Conservation (phyloP, 2,113 vertebrate genomes). For the Aramus guarauna region DNA sequence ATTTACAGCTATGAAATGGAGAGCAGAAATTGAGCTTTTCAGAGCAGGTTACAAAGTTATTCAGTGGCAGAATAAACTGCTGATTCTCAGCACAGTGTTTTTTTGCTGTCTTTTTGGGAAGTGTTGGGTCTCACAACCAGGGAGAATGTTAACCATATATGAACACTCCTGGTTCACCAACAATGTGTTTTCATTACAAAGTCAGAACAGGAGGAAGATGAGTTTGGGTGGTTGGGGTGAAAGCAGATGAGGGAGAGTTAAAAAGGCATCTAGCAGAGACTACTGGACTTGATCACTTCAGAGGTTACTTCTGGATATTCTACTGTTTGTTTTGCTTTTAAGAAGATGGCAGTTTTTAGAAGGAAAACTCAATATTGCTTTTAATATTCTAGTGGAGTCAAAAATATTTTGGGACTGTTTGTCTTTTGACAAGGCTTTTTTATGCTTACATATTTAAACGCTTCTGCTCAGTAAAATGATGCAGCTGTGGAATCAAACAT, state of each 20-base stretch:
- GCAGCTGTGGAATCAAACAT: background rate
- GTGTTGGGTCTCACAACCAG: background rate
- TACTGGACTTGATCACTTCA: background rate
- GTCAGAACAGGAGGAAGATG: background rate
- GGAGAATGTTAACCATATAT: background rate
- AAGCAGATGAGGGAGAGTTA: background rate
- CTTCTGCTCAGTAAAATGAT: background rate
- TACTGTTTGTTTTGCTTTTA: background rate
- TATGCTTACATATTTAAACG: background rate
- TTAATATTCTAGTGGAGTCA: background rate
- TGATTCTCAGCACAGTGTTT: background rate
- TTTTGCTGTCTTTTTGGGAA: background rate
- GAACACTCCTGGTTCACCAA: background rate
- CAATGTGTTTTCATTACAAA: background rate
- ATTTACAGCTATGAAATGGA: background rate
- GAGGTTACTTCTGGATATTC: background rate
- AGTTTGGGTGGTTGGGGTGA: background rate
- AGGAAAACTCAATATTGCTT: background rate
- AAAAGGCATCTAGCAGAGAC: background rate
- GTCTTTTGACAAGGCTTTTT: background rate
- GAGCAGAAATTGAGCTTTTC: background rate
- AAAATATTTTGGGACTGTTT: background rate
- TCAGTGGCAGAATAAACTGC: background rate
- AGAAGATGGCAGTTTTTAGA: background rate
- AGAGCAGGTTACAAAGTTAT: background rate